These are phyloP conservation scores for Boloria selene DNA, from an alignment of 2,888 invertebrate genomes.

Conservation along the genomic window DNA sequence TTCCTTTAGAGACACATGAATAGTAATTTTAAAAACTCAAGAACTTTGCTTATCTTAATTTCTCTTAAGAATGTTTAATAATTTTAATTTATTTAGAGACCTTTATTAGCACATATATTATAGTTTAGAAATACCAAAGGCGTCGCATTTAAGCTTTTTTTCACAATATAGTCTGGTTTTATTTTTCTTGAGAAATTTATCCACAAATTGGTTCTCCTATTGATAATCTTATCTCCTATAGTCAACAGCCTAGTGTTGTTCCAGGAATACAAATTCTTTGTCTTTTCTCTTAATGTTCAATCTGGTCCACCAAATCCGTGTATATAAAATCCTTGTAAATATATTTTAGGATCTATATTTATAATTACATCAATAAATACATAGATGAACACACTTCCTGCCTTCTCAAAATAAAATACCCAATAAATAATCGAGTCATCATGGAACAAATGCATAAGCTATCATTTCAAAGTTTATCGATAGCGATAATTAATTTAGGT, in stretches of 20 bases:
- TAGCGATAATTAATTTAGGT: constrained; percentile 51
- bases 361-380: constrained; percentile 18
- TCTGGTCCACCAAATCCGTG: constrained; percentile 21
- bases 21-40: background rate
- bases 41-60: background rate
- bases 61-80: constrained; percentile 1
- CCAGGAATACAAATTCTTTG: background rate
- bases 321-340: constrained; percentile 39
- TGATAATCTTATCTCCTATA: background rate
- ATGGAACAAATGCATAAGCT: constrained; percentile 27
- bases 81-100: constrained; percentile 8
- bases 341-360: constrained; percentile 36
- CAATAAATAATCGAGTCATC: constrained; percentile 27
- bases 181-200: background rate
- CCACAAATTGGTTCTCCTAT: background rate
- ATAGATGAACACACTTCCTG: constrained; percentile 10
- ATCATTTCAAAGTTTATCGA: constrained; percentile 45
- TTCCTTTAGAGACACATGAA: background rate
- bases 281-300: constrained; percentile 10
- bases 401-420: background rate
- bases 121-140: constrained; percentile 28
- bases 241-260: constrained; percentile 2
- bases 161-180: constrained; percentile 2
- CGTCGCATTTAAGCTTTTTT: constrained; percentile 25
- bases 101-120: constrained; percentile 9